Evolutionary conservation across 2,888 invertebrate species (phyloP), one percentile per base, ranked within the genome.

Genomic region (Globia sparganii): DNA sequence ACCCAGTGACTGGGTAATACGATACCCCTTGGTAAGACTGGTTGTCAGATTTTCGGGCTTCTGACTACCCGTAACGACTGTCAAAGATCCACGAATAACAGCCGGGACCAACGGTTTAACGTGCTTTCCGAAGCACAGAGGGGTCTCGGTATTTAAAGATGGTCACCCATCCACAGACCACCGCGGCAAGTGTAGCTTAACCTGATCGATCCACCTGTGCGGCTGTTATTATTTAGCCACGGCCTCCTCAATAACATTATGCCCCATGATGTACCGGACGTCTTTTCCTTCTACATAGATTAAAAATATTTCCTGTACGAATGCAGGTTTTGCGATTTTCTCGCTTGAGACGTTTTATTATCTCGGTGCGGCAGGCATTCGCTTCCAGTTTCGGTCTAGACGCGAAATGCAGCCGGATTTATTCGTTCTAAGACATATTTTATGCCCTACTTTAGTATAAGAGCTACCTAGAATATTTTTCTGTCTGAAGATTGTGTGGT

Each of bases 381-480:
- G 74, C 62, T 59, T 72, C 71, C 71, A 84, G 74, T 59, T 69
- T 81, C 58, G 62, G 69, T 85, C 69, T 75, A 85, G 78, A 80
- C 72, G 46, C 70, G 61, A 85, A 83, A 80, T 78, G 70, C 69
- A 64, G 61, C 77, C 61, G 72, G 78, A 74, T 72, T 77, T 84
- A 81, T 83, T 65, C 65, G 11, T 62, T 59, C 61, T n/a, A n/a
- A 72, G 31, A 53, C 28, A n/a, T 84, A 69, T 83, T 80, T 75
- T 70, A 69, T 62, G 25, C 64, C 13, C 65, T 40, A 59, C 66
- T 70, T 73, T 37, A 61, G 46, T 58, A 25, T 49, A 78, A 46
- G 40, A 34, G 58, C 68, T 72, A 34, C 53, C 68, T 72, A 53
- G 18, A 64, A 68, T 69, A 77, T 77, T 68, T 61, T 58, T 25